Evolutionary conservation across 2,888 invertebrate species (phyloP), one percentile per base, ranked within the genome.

Genomic region (Dioctria rufipes): DNA sequence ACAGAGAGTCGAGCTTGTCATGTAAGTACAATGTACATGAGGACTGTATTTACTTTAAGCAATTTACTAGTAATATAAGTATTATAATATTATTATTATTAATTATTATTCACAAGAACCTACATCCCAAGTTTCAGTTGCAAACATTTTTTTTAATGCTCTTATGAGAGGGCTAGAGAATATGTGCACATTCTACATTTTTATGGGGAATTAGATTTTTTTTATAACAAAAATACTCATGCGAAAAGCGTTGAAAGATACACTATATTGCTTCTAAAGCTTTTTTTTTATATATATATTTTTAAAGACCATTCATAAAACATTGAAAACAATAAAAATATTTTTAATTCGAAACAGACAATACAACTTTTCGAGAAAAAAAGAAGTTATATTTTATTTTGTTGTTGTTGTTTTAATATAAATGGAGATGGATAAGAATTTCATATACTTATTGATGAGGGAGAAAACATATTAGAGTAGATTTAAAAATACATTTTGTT

Each of bases 1-100:
- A 73, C 73, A 73, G 73, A 73, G 63, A 77, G 73, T 73, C 73
- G 73, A 73, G 73, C 73, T 25, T 73, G 73, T 73, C 54, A 73
- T 73, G 73, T 60, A 39, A 73, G 58, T 73, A 73, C 60, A 49
- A 58, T 58, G 73, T 54, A 69, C 73, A 39, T 58, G 73, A 73
- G 58, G 73, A 73, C 73, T 25, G 25, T 25, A 73, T 58, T 73
- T 58, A 37, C 25, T 73, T 73, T 73, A 54, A 54, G 54, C 54
- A n/a, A 46, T 25, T 25, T 25, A 25, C 25, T 25, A 25, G 25
- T 25, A 25, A 25, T 25, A 25, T 25, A 25, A 25, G 25, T 25
- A 25, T 25, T 25, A 25, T 25, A 25, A 25, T 25, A 25, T 25
- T 25, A 25, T 25, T 25, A 25, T 25, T 25, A 25, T 25, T 25